Evolutionary conservation across 2,888 invertebrate genomes (phyloP).

Genomic region (Drosophila paramelanica): DNA sequence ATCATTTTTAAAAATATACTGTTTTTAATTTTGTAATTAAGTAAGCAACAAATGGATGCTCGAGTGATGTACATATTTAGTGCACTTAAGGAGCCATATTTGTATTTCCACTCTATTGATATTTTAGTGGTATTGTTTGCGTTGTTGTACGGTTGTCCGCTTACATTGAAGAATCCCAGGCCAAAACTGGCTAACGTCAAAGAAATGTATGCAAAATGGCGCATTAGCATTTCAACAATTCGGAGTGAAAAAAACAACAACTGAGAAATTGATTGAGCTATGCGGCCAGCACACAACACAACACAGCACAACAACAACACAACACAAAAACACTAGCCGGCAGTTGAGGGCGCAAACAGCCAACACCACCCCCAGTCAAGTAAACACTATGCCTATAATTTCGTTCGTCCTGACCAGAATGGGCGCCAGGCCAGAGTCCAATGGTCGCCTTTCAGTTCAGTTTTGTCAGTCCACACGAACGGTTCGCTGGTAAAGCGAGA

Average conservation of each 20-base stretch:
- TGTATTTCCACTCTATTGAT: conserved; percentile 8
- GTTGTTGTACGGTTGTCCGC: not conserved
- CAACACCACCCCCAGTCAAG: conserved; percentile 12
- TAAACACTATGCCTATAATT: conserved; percentile 61
- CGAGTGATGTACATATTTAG: too few relatives aligned
- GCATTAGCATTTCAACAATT: conserved; percentile 79
- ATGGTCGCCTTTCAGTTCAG: conserved; percentile 58
- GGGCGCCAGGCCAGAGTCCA: conserved; percentile 26
- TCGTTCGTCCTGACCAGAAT: conserved; percentile 61
- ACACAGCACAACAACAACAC: conserved; percentile 1
- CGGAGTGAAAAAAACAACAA: conserved; percentile 34
- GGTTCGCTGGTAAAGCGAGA: conserved; percentile 49
- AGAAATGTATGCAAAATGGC: conserved; percentile 78
- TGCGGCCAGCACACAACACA: conserved; percentile 33
- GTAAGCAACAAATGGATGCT: not conserved
- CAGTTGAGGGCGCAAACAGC: conserved; percentile 13
- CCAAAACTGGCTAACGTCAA: conserved; percentile 51
- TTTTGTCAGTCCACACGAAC: conserved; percentile 70
- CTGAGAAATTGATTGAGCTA: conserved; percentile 71
- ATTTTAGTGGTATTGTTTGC: conserved; percentile 1
- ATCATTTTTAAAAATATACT: too few relatives aligned
- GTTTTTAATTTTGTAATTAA: not conserved
- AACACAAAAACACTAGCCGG: conserved; percentile 7
- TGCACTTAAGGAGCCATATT: conserved; percentile 2
- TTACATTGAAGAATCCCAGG: conserved; percentile 9